A percentile compares a stretch with the other conserved stretches of the same genome.
phyloP scores from a whole-genome alignment of 2,888 invertebrate species.

The Meganola albula region DNA sequence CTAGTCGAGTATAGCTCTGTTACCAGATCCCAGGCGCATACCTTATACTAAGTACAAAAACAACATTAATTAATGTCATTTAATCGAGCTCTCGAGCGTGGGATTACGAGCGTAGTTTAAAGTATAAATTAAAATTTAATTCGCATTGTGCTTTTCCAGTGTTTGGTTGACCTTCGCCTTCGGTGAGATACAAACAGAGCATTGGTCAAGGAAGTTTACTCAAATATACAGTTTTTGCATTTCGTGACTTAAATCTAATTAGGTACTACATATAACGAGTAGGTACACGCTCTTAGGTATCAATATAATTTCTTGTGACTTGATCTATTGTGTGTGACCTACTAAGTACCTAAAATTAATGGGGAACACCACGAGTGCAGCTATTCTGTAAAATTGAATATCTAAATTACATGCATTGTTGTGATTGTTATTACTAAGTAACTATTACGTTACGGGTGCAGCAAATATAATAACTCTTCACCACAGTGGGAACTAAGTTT shows the following conservation, averaged over 20 bases:
- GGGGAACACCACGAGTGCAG: too few relatives aligned
- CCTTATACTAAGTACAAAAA: too few relatives aligned
- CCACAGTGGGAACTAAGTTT: slow-evolving; percentile 12
- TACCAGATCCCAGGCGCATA: slow-evolving; percentile 5
- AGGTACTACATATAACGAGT: too few relatives aligned
- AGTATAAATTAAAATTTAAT: slow-evolving; percentile 63
- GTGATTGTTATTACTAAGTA: neutral
- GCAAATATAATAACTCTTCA: slow-evolving; percentile 8
- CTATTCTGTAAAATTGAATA: too few relatives aligned
- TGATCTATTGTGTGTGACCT: too few relatives aligned
- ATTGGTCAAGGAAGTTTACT: slow-evolving; percentile 44
- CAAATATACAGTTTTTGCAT: too few relatives aligned
- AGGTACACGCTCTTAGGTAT: too few relatives aligned
- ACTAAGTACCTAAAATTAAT: too few relatives aligned
- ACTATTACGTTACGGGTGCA: neutral
- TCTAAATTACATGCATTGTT: too few relatives aligned
- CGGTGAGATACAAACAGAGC: slow-evolving; percentile 48
- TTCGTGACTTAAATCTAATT: too few relatives aligned
- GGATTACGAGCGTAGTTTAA: slow-evolving; percentile 60
- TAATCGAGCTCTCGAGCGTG: slow-evolving; percentile 62
- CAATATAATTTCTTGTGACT: too few relatives aligned
- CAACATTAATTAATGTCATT: slow-evolving; percentile 58
- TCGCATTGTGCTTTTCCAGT: slow-evolving; percentile 60
- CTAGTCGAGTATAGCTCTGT: neutral
- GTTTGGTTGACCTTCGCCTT: slow-evolving; percentile 51